A percentile compares a stretch with the other conserved stretches of the same genome.
Conservation (phyloP, 2,888 invertebrate species). For the Rotaria macrura region DNA sequence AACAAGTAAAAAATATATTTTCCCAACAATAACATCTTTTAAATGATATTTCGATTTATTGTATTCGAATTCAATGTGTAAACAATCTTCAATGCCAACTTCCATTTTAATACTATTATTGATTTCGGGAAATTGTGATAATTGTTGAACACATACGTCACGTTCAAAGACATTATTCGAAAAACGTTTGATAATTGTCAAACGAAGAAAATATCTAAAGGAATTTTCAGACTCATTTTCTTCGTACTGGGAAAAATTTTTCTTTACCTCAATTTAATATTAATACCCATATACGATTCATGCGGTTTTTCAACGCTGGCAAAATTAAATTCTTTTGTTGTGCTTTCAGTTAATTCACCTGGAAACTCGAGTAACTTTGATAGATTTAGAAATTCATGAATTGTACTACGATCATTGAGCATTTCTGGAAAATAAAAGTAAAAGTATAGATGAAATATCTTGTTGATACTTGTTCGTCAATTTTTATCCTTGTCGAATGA, state of each 20-base stretch:
- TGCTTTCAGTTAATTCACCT: slow-evolving; percentile 84
- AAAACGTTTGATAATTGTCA: slow-evolving; percentile 81
- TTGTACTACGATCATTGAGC: slow-evolving; percentile 95
- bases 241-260: too few relatives aligned
- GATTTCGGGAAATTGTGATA: slow-evolving; percentile 93
- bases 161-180: slow-evolving; percentile 88
- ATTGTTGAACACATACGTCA: slow-evolving; percentile 90
- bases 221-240: neutral
- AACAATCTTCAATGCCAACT: slow-evolving; percentile 97
- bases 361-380: slow-evolving; percentile 90
- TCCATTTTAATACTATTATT: slow-evolving; percentile 99
- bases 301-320: slow-evolving; percentile 96
- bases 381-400: slow-evolving; percentile 90
- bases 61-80: slow-evolving; percentile 99
- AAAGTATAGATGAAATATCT: too few relatives aligned
- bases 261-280: slow-evolving; percentile 71
- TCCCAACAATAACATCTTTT: slow-evolving; percentile 97
- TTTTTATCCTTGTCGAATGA: too few relatives aligned
- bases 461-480: too few relatives aligned
- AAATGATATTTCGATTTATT: slow-evolving; percentile 98
- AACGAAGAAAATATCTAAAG: slow-evolving; percentile 76
- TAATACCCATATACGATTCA: slow-evolving; percentile 91
- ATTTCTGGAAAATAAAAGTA: slow-evolving; percentile 57
- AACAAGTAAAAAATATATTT: slow-evolving; percentile 96
- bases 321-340: slow-evolving; percentile 79